These are phyloP conservation scores for Ridgeia piscesae DNA, from an alignment of 1,140 invertebrate genomes.

Conservation along the genomic window DNA sequence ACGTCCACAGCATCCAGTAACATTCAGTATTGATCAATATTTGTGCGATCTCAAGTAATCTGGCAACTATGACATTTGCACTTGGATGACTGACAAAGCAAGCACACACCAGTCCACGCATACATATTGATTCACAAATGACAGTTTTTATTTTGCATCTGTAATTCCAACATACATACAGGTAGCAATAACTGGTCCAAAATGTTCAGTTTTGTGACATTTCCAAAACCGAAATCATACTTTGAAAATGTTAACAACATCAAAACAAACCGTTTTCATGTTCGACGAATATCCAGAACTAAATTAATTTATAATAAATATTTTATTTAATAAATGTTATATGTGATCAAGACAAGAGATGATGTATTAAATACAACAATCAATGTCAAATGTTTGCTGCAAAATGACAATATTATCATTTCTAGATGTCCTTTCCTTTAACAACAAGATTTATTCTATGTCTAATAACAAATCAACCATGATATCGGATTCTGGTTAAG, in stretches of 20 bases:
- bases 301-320: background rate
- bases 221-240: background rate
- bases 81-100: background rate
- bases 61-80: background rate
- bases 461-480: background rate
- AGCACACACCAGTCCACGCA: too few species aligned
- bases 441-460: background rate
- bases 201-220: too few species aligned
- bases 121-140: too few species aligned
- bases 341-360: background rate
- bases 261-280: background rate
- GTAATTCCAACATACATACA: too few species aligned
- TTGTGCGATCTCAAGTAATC: too few species aligned
- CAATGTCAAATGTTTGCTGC: background rate
- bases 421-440: background rate
- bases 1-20: background rate
- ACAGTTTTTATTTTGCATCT: too few species aligned
- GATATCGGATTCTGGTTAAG: background rate
- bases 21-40: constrained; percentile 1
- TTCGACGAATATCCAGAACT: background rate
- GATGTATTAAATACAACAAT: too few species aligned
- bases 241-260: background rate
- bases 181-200: too few species aligned
- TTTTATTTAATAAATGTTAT: background rate
- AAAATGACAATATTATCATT: background rate